phyloP scores from a whole-genome alignment of 1,140 invertebrate genomes.

The Penaeus chinensis region DNA sequence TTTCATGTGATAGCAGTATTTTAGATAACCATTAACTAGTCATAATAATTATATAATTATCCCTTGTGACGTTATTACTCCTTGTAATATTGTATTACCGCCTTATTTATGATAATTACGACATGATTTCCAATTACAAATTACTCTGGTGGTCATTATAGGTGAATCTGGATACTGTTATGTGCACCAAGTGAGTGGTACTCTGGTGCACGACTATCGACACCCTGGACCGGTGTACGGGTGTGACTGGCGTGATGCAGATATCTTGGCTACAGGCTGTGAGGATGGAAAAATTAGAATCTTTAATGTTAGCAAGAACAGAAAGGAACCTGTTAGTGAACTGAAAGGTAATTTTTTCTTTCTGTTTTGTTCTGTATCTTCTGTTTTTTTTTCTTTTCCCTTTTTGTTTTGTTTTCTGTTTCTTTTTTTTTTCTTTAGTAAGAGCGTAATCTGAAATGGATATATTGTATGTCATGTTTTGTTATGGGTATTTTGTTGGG shows the following conservation, averaged over 20 bases:
- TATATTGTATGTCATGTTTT: too few species aligned
- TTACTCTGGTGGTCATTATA: not conserved
- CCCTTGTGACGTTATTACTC: too few species aligned
- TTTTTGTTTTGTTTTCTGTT: too few species aligned
- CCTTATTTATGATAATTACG: too few species aligned
- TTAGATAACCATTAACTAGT: too few species aligned
- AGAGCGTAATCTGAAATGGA: too few species aligned
- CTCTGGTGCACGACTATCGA: slow-evolving; percentile 68
- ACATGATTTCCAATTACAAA: too few species aligned
- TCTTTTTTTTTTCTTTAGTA: too few species aligned
- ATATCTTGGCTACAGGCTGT: slow-evolving; percentile 71
- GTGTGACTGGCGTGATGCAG: slow-evolving; percentile 70
- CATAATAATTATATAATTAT: too few species aligned
- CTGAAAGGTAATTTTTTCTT: slow-evolving; percentile 63
- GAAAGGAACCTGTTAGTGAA: slow-evolving; percentile 66
- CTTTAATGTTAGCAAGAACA: slow-evolving; percentile 67
- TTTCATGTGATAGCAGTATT: too few species aligned
- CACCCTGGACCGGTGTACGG: slow-evolving; percentile 70
- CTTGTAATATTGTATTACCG: too few species aligned
- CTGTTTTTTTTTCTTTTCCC: not conserved
- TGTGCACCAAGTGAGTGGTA: slow-evolving; percentile 69
- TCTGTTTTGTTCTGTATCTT: slow-evolving; percentile 65
- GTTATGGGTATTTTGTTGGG: too few species aligned
- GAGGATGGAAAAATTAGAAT: slow-evolving; percentile 69
- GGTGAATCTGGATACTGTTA: slow-evolving; percentile 68